Base-by-base conservation (phyloP, 2,797 vertebrate genomes). In the Sciurus vulgaris region DNA sequence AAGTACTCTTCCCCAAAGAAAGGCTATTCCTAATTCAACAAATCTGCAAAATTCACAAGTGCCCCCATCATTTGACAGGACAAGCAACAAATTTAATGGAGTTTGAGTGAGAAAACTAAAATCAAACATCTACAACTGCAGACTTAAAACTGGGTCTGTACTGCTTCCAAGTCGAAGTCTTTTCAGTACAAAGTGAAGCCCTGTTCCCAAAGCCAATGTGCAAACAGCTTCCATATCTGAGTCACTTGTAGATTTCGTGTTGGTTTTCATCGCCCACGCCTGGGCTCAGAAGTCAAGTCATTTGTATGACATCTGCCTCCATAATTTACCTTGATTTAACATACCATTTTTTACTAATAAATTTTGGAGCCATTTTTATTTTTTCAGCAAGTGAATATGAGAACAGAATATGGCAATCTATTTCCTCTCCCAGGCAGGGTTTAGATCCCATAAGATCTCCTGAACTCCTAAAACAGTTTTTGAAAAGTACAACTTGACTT, bases 231-330 rank as follows among this genome's bases (percentile, higher is more conserved):
- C 7, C 22, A 14, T 26, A 9, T 38, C 8, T 4, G 81, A 89
- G 20, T 49, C 18, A 59, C 2, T 17, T 70, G n/a, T 8, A 33
- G 22, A 14, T 72, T 79, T 14, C 0, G 7, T 14, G 7, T 44
- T 4, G 26, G 1, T 1, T 63, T 74, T 20, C 59, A 18, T 44
- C 24, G 12, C 0, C 14, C 11, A 4, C 9, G 0, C 0, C 3
- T 14, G 18, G 7, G 56, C 38, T 83, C 54, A 79, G 77, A 86
- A 61, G 69, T 73, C 18, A 82, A 72, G 51, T 17, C 30, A 77
- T 47, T 35, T 77, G 3, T 24, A 26, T 35, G 54, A 63, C 1
- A 49, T 82, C 51, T 7, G 69, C 44, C 84, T 44, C 78, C 85
- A 63, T 73, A 70, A 7, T 67, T 86, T 82, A 77, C 14, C 22